Percentiles rank a stretch among this genome's conserved stretches.
Conservation (phyloP, 2,888 invertebrate genomes). For the Willowsia nigromaculata region DNA sequence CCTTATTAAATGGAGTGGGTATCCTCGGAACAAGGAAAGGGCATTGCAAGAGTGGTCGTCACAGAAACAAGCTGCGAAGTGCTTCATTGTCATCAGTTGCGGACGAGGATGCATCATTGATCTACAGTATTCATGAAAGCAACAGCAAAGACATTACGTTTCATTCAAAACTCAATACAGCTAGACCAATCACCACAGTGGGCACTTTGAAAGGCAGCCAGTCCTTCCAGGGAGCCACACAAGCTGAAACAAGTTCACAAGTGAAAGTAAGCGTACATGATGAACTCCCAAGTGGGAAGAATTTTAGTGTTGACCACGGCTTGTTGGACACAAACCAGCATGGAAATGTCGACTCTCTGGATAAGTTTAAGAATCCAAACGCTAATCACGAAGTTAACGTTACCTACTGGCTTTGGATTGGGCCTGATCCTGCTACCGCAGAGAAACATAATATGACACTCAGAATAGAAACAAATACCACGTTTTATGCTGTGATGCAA, state of each 20-base stretch:
- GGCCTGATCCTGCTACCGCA: conserved; percentile 87
- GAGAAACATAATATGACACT: conserved; percentile 89
- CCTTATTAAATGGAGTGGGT: conserved; percentile 77
- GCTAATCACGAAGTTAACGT: conserved; percentile 82
- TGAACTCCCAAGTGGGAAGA: conserved; percentile 50
- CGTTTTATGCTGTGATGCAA: conserved; percentile 87
- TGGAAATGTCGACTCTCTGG: conserved; percentile 30
- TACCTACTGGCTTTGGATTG: conserved; percentile 93
- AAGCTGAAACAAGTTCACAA: conserved; percentile 52
- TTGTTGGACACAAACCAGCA: conserved; percentile 33
- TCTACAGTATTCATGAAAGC: conserved; percentile 69
- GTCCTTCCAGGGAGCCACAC: conserved; percentile 33
- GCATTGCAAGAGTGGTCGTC: conserved; percentile 81
- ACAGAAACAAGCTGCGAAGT: conserved; percentile 80
- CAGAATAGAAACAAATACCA: conserved; percentile 87
- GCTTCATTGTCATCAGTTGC: conserved; percentile 79
- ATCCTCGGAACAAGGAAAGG: conserved; percentile 73
- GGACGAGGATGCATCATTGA: conserved; percentile 46
- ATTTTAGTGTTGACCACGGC: conserved; percentile 50
- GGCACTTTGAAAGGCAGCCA: conserved; percentile 37
- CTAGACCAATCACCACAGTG: conserved; percentile 53
- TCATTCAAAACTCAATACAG: conserved; percentile 60
- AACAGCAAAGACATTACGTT: conserved; percentile 65
- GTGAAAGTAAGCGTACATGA: conserved; percentile 54
- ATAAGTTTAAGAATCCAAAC: conserved; percentile 57